Evolutionary conservation across 2,888 invertebrate genomes (phyloP).

Genomic region (Netelia inedita): DNA sequence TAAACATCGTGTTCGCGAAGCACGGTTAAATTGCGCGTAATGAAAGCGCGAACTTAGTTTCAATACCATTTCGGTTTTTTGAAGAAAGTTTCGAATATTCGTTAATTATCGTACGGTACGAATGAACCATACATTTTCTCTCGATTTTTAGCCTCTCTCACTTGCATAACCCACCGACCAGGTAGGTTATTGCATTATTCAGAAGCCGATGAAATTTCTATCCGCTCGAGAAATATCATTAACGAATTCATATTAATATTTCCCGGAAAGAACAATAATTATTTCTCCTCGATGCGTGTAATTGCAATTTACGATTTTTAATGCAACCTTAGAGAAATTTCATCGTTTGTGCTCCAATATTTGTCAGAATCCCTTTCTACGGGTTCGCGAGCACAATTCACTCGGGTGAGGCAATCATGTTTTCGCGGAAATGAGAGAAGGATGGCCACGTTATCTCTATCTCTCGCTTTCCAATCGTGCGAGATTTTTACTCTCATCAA

Average conservation of each 20-base stretch:
- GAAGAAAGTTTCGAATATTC: not conserved
- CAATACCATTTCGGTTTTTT: not conserved
- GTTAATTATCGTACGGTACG: not conserved
- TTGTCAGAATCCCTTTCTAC: not conserved
- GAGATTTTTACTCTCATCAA: not conserved
- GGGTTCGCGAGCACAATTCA: not conserved
- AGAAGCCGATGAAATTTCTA: too few relatives aligned
- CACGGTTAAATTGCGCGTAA: not conserved
- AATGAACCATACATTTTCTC: not conserved
- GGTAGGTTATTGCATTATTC: too few relatives aligned
- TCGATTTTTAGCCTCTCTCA: not conserved
- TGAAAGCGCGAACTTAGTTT: not conserved
- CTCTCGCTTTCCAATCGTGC: constrained; percentile 3
- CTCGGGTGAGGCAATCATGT: constrained; percentile 63
- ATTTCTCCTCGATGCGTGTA: not conserved
- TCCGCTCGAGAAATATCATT: too few relatives aligned
- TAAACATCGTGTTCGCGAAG: too few relatives aligned
- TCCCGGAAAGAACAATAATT: not conserved
- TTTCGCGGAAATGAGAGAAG: constrained; percentile 63
- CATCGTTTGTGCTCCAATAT: too few relatives aligned
- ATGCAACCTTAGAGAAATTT: too few relatives aligned
- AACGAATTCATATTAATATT: too few relatives aligned
- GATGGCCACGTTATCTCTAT: constrained; percentile 7
- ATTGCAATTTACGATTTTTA: too few relatives aligned
- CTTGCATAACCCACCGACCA: too few relatives aligned